These are phyloP conservation scores for Mormyrus hasselquistii DNA, from an alignment of 2,797 vertebrate species.

Conservation along the genomic window DNA sequence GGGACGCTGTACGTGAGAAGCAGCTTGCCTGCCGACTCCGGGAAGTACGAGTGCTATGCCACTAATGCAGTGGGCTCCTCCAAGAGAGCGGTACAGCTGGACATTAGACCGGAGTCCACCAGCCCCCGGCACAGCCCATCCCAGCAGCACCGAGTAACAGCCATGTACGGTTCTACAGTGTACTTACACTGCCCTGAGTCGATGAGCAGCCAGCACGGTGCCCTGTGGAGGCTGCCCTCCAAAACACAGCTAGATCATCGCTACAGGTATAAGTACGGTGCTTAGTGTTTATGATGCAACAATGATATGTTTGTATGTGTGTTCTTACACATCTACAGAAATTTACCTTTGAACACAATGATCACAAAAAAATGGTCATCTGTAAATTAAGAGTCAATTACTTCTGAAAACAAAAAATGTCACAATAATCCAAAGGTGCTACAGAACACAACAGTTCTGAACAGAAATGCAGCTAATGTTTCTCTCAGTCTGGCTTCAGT, in stretches of 20 bases:
- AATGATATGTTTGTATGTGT: not conserved
- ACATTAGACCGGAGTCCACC: slow-evolving; percentile 47
- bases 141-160: slow-evolving; percentile 57
- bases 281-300: not conserved
- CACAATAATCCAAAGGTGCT: slow-evolving; percentile 14
- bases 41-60: slow-evolving; percentile 66
- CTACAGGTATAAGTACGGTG: slow-evolving; percentile 51
- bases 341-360: not conserved
- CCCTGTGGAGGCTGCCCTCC: slow-evolving; percentile 66
- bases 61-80: slow-evolving; percentile 59
- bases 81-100: slow-evolving; percentile 56
- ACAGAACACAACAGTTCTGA: slow-evolving; percentile 3
- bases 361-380: not conserved
- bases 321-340: not conserved
- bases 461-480: not conserved
- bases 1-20: slow-evolving; percentile 64
- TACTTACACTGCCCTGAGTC: slow-evolving; percentile 70
- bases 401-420: slow-evolving; percentile 14
- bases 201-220: slow-evolving; percentile 50
- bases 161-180: slow-evolving; percentile 66
- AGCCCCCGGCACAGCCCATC: slow-evolving; percentile 40
- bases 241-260: slow-evolving; percentile 59
- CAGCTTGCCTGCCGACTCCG: slow-evolving; percentile 50
- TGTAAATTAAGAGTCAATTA: not conserved
- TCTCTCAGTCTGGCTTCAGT: not conserved